Evolutionary conservation across 2,888 invertebrate genomes (phyloP).

Genomic region (Caenorhabditis sulstoni): DNA sequence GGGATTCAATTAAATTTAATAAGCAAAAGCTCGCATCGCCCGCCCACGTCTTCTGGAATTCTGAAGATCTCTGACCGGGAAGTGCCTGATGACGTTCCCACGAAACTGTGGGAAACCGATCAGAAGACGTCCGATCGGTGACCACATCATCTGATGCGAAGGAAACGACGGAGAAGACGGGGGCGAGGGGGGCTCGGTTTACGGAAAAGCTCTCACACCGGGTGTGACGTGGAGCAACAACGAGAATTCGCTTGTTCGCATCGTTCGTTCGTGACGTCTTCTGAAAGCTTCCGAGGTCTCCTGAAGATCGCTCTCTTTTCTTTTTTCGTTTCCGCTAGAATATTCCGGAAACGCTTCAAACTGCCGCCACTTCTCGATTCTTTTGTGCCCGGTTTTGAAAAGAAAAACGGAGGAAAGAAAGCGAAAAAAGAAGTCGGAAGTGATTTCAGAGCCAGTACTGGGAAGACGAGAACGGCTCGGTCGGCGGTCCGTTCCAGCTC

Average conservation of each 20-base stretch:
- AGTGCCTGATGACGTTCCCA: no score
- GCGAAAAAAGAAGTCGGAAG: constrained; percentile 7
- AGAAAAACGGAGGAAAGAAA: background rate
- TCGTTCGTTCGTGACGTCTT: no score
- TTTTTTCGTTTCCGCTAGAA: background rate
- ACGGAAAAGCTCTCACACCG: background rate
- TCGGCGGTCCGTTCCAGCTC: constrained; percentile 23
- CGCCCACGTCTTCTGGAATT: constrained; percentile 7
- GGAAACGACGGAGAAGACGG: no score
- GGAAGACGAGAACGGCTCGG: constrained; percentile 29
- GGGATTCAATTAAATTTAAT: constrained; percentile 47
- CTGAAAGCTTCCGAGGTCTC: no score
- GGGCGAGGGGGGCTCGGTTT: no score
- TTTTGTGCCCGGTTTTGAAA: background rate
- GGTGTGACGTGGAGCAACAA: background rate
- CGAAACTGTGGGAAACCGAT: constrained; percentile 14
- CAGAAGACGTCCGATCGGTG: no score
- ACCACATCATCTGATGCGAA: no score
- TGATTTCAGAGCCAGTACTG: constrained; percentile 44
- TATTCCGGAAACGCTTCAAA: background rate
- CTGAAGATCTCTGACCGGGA: constrained; percentile 9
- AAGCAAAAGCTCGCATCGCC: constrained; percentile 1
- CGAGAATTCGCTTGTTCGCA: background rate
- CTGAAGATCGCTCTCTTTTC: no score
- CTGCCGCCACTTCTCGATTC: background rate